Evolutionary conservation across 1,140 invertebrate genomes (phyloP).

Genomic region (Tetramorium parvispinum): DNA sequence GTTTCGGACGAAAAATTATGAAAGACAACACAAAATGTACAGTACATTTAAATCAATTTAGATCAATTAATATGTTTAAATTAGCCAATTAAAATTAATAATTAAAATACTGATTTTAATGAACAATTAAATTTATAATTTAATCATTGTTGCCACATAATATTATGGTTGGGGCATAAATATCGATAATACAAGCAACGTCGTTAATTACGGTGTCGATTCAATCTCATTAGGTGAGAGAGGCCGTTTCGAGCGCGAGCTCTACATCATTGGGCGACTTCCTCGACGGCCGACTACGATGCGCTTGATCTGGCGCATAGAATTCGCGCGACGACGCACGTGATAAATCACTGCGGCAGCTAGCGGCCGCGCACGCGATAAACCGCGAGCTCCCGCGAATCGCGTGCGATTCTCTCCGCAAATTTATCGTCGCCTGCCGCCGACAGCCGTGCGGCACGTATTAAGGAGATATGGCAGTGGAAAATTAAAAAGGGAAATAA

Average conservation of each 20-base stretch:
- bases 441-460: constrained; percentile 10
- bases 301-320: constrained; percentile 50
- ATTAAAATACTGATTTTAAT: constrained; percentile 4
- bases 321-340: constrained; percentile 59
- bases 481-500: constrained; percentile 32
- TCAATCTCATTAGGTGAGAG: constrained; percentile 36
- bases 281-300: constrained; percentile 35
- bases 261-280: constrained; percentile 32
- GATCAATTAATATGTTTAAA: background rate
- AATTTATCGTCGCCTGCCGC: constrained; percentile 50
- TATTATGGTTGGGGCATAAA: background rate
- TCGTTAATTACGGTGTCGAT: constrained; percentile 44
- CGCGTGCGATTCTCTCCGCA: constrained; percentile 64
- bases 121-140: constrained; percentile 4
- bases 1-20: background rate
- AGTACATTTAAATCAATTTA: background rate
- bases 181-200: background rate
- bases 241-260: constrained; percentile 17
- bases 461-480: background rate
- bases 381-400: constrained; percentile 64
- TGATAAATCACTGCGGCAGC: constrained; percentile 70
- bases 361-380: constrained; percentile 59
- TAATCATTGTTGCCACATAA: background rate
- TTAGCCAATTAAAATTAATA: background rate
- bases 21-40: background rate